A percentile compares a stretch with the other conserved stretches of the same genome.
phyloP scores from a whole-genome alignment of 2,797 vertebrate genomes.

The Poecilia velifera region DNA sequence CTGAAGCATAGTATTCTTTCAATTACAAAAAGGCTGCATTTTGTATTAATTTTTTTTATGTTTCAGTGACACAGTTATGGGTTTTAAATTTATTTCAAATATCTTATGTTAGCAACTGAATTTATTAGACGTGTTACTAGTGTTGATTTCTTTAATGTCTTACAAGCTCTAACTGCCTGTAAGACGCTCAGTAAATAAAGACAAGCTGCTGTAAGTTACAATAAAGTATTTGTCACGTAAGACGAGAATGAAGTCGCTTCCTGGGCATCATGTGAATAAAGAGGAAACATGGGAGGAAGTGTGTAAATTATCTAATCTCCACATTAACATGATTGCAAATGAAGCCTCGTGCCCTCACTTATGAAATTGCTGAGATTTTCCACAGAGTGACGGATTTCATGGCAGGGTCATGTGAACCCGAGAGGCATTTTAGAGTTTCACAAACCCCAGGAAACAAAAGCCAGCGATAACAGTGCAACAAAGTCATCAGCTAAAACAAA shows the following conservation, averaged over 20 bases:
- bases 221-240: conserved; percentile 33
- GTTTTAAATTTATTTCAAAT: not conserved
- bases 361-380: not conserved
- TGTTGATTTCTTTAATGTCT: not conserved
- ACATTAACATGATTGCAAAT: not conserved
- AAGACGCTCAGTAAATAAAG: not conserved
- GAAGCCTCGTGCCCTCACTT: not conserved
- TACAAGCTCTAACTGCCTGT: not conserved
- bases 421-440: not conserved
- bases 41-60: not conserved
- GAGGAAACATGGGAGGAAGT: not conserved
- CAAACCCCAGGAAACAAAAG: not conserved
- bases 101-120: not conserved
- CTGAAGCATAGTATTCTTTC: not conserved
- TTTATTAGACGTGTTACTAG: not conserved
- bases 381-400: not conserved
- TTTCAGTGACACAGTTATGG: not conserved
- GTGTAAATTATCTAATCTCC: not conserved
- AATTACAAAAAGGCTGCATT: not conserved
- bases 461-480: not conserved
- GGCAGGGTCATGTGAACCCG: not conserved
- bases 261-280: conserved; percentile 21
- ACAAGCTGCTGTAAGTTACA: not conserved
- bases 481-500: not conserved
- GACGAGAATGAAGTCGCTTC: conserved; percentile 26